phyloP scores from a whole-genome alignment of 2,113 vertebrate species.

The Laterallus jamaicensis region DNA sequence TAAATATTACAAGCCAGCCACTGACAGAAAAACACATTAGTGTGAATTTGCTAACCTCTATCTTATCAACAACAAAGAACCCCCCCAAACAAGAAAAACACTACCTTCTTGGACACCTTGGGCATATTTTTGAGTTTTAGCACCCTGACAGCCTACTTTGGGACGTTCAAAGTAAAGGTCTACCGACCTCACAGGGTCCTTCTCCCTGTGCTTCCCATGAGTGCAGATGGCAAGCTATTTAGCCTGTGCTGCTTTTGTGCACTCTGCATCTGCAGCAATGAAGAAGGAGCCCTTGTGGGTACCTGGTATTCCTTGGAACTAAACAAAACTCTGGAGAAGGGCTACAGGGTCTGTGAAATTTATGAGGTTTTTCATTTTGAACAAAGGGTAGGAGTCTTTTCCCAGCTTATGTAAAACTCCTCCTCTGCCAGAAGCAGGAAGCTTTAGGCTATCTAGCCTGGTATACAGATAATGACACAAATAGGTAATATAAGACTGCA shows the following conservation, averaged over 20 bases:
- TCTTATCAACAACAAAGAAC: not conserved
- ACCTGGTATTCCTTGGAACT: not conserved
- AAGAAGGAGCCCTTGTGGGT: not conserved
- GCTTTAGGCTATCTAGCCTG: not conserved
- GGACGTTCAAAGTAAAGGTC: not conserved
- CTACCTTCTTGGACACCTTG: not conserved
- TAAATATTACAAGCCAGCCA: not conserved
- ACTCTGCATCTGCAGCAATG: not conserved
- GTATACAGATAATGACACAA: not conserved
- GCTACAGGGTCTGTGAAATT: not conserved
- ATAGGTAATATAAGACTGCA: not conserved
- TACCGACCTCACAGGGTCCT: not conserved
- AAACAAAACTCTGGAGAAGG: not conserved
- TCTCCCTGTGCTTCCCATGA: not conserved
- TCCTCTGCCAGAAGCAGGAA: not conserved
- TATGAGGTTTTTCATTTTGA: not conserved
- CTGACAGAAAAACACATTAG: not conserved
- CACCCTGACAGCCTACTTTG: not conserved
- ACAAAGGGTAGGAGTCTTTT: not conserved
- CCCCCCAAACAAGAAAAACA: not conserved
- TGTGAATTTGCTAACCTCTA: not conserved
- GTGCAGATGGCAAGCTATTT: not conserved
- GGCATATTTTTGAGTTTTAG: not conserved
- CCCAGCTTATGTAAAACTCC: not conserved
- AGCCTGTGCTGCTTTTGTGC: fast-evolving